Conservation (phyloP, 1,140 invertebrate species). For the Antheraea pernyi region DNA sequence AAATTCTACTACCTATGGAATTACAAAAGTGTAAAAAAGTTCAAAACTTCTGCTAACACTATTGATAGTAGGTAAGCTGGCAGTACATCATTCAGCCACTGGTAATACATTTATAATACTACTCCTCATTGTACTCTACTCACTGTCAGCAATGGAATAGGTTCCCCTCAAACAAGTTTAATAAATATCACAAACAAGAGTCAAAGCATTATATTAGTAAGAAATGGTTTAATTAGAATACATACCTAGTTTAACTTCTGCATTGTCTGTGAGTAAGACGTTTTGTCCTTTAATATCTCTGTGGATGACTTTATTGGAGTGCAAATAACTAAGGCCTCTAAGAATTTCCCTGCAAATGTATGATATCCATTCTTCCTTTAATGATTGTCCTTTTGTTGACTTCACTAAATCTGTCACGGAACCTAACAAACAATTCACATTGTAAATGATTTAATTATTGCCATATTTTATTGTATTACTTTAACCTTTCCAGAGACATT, state of each 20-base stretch:
- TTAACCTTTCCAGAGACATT: no score
- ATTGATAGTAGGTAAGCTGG: no score
- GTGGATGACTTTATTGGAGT: slow-evolving; percentile 99
- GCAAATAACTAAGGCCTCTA: slow-evolving; percentile 97
- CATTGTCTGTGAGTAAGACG: slow-evolving; percentile 99
- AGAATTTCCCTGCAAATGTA: slow-evolving; percentile 99
- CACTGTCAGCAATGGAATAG: no score
- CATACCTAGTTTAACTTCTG: slow-evolving; percentile 97
- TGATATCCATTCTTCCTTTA: slow-evolving; percentile 99
- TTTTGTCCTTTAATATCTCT: slow-evolving; percentile 99
- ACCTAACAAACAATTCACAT: slow-evolving; percentile 67
- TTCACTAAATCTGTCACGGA: slow-evolving; percentile 99
- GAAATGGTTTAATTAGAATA: neutral
- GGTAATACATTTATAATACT: no score
- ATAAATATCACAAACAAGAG: no score
- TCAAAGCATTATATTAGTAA: neutral
- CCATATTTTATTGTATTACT: no score
- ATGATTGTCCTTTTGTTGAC: slow-evolving; percentile 97
- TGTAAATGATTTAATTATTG: neutral
- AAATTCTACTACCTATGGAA: no score
- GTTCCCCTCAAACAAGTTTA: no score
- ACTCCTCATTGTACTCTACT: no score
- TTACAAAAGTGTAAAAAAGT: no score
- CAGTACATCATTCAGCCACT: no score
- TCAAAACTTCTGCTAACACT: no score